Percentiles rank a stretch among this genome's conserved stretches.
Conservation (phyloP, 2,888 invertebrate species). For the Entomobrya multifasciata region DNA sequence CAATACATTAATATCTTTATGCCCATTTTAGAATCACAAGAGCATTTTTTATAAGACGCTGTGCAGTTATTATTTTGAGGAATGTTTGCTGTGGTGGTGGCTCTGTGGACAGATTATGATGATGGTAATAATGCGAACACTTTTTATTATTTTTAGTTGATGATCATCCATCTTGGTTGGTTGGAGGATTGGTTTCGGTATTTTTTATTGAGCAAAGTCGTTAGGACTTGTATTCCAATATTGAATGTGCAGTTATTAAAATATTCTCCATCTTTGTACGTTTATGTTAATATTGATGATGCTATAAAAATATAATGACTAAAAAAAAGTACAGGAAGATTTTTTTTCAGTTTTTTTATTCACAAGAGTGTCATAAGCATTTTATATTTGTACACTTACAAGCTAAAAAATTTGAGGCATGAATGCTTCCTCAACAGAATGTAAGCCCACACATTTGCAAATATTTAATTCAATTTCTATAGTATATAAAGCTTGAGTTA, state of each 20-base stretch:
- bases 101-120: not conserved
- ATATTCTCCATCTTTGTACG: not conserved
- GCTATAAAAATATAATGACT: conserved; percentile 2
- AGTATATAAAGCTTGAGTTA: conserved; percentile 6
- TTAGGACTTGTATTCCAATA: not conserved
- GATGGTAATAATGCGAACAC: not conserved
- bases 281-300: not conserved
- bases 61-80: too few species aligned
- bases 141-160: not conserved
- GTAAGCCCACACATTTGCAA: not conserved
- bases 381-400: not conserved
- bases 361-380: too few species aligned
- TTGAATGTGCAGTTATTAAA: not conserved
- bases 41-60: not conserved
- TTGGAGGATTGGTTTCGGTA: conserved; percentile 31
- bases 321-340: conserved; percentile 59
- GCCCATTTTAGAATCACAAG: not conserved
- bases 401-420: not conserved
- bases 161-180: not conserved
- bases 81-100: too few species aligned
- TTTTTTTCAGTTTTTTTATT: conserved; percentile 26
- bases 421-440: conserved; percentile 15
- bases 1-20: not conserved
- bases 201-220: conserved; percentile 7
- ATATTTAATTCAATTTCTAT: not conserved